Evolutionary conservation across 1,140 invertebrate genomes (phyloP).

Genomic region (Meloidogyne chitwoodi): DNA sequence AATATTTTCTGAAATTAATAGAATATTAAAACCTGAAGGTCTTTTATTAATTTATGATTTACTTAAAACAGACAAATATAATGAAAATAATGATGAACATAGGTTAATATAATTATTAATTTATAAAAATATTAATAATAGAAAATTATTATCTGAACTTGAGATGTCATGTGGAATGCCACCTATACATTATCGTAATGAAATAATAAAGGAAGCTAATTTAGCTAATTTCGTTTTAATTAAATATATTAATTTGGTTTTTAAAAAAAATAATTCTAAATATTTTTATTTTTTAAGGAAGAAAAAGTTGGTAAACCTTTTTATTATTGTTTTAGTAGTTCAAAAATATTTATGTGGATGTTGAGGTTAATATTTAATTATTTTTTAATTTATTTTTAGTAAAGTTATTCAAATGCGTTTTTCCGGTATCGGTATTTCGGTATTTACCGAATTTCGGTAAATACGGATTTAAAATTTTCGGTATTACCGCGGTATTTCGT

Average conservation of each 20-base stretch:
- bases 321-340: slow-evolving; percentile 54
- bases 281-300: not conserved
- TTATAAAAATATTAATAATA: slow-evolving; percentile 21
- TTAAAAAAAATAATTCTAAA: not conserved
- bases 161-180: slow-evolving; percentile 60
- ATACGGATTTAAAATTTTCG: too few relatives aligned
- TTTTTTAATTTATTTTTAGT: not conserved
- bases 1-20: slow-evolving; percentile 44
- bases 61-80: slow-evolving; percentile 53
- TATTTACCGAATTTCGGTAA: too few relatives aligned
- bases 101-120: slow-evolving; percentile 20
- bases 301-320: slow-evolving; percentile 50
- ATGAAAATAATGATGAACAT: slow-evolving; percentile 47
- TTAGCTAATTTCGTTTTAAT: slow-evolving; percentile 41
- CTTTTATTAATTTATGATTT: slow-evolving; percentile 56
- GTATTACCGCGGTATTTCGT: too few relatives aligned
- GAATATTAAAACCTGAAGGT: slow-evolving; percentile 48
- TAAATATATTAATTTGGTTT: slow-evolving; percentile 38
- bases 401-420: too few relatives aligned
- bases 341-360: slow-evolving; percentile 56
- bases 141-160: slow-evolving; percentile 48
- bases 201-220: slow-evolving; percentile 44
- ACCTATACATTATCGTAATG: slow-evolving; percentile 43
- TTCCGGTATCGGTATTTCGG: too few relatives aligned
- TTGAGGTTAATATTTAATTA: slow-evolving; percentile 21